Conservation (phyloP, 2,797 vertebrate species). For the Characodon lateralis region DNA sequence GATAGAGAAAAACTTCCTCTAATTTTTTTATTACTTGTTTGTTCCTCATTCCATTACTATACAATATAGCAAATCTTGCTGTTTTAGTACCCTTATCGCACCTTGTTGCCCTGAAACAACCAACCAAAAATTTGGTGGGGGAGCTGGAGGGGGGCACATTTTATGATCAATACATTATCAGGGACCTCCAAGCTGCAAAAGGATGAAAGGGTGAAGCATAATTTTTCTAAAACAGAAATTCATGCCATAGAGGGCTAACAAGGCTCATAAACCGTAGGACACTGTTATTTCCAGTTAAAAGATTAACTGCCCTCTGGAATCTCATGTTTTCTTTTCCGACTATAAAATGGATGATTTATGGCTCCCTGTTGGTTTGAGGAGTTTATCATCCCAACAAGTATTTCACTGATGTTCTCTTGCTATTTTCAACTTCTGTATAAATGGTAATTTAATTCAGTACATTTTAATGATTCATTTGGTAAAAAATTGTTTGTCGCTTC, state of each 20-base stretch:
- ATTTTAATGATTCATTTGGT: background rate
- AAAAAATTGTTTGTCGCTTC: background rate
- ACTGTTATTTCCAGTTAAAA: conserved; percentile 39
- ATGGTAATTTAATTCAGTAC: background rate
- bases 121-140: no score
- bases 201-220: no score
- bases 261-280: conserved; percentile 19
- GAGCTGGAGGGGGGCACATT: no score
- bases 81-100: no score
- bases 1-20: no score
- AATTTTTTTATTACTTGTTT: no score
- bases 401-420: background rate
- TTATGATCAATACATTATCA: no score
- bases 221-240: no score
- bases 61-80: no score
- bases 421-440: background rate
- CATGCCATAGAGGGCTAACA: background rate
- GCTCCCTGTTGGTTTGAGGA: conserved; percentile 36
- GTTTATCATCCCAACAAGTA: background rate
- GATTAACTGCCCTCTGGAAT: conserved; percentile 37
- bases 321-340: conserved; percentile 35
- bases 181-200: no score
- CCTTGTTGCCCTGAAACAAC: no score
- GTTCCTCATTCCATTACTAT: no score
- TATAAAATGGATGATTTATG: conserved; percentile 41